phyloP scores from a whole-genome alignment of 2,888 invertebrate species.

The Drosophila meridiana region DNA sequence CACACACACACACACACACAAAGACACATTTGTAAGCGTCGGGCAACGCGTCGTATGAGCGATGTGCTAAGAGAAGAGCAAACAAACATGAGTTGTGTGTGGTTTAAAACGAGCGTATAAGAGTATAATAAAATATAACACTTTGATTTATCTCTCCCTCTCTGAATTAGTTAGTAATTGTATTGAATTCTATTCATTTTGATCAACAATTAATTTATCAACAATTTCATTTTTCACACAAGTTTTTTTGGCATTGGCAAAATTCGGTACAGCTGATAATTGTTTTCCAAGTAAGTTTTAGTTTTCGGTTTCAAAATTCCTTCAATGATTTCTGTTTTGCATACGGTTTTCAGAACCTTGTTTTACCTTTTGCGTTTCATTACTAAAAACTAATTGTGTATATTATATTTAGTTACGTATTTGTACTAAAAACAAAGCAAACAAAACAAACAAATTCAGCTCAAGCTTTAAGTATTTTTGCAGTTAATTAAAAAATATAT shows the following conservation, averaged over 20 bases:
- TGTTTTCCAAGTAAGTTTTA: constrained; percentile 85
- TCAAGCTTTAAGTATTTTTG: constrained; percentile 26
- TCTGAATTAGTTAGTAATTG: constrained; percentile 17
- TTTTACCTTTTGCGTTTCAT: constrained; percentile 50
- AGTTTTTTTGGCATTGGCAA: constrained; percentile 84
- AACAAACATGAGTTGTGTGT: constrained; percentile 1
- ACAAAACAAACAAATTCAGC: constrained; percentile 10
- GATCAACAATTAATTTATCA: constrained; percentile 36
- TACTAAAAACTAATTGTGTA: constrained; percentile 52
- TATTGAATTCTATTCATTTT: constrained; percentile 28
- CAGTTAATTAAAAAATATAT: not conserved
- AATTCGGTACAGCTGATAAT: constrained; percentile 84
- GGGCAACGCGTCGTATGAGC: constrained; percentile 22
- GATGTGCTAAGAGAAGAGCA: constrained; percentile 28
- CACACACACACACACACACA: constrained; percentile 1
- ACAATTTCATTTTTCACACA: constrained; percentile 54
- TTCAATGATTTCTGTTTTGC: constrained; percentile 30
- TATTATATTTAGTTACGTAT: constrained; percentile 54
- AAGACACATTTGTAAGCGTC: not conserved
- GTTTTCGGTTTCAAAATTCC: constrained; percentile 53
- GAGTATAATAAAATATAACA: constrained; percentile 9
- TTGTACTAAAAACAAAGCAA: constrained; percentile 49
- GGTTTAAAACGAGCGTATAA: constrained; percentile 1
- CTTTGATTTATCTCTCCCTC: not conserved
- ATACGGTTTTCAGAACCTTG: constrained; percentile 23